Evolutionary conservation across 2,888 invertebrate genomes (phyloP).

Genomic region (Dorcus parallelipipedus): DNA sequence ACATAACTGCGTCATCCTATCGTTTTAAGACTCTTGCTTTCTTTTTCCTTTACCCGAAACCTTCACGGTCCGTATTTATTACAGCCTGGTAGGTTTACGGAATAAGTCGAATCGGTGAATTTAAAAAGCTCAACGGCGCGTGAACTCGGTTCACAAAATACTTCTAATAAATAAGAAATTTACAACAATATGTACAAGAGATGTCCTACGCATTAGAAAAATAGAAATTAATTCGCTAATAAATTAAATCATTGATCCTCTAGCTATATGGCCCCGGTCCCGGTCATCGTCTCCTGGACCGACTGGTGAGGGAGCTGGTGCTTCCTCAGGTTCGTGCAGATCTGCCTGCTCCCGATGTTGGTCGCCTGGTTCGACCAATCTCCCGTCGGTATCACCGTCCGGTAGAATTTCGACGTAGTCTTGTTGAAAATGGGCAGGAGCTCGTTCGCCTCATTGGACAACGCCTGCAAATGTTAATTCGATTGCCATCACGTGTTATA

Average conservation of each 20-base stretch:
- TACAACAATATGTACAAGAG: constrained; percentile 13
- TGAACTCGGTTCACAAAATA: neutral
- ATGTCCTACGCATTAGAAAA: constrained; percentile 11
- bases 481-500: neutral
- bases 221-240: constrained; percentile 18
- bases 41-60: constrained; percentile 9
- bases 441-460: constrained; percentile 96
- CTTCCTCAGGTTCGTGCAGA: constrained; percentile 44
- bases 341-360: constrained; percentile 42
- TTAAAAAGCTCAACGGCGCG: neutral
- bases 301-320: constrained; percentile 44
- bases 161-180: constrained; percentile 7
- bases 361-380: constrained; percentile 83
- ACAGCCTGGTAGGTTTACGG: neutral
- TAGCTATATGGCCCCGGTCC: constrained; percentile 32
- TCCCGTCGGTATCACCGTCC: constrained; percentile 72
- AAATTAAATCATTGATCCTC: constrained; percentile 9
- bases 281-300: constrained; percentile 41
- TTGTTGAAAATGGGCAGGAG: constrained; percentile 96
- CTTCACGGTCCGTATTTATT: constrained; percentile 12
- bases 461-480: constrained; percentile 60
- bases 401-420: constrained; percentile 88
- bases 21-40: neutral
- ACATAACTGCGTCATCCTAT: too few species aligned
- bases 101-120: neutral